Conservation (phyloP, 2,797 vertebrate species). For the Microhierax caerulescens region DNA sequence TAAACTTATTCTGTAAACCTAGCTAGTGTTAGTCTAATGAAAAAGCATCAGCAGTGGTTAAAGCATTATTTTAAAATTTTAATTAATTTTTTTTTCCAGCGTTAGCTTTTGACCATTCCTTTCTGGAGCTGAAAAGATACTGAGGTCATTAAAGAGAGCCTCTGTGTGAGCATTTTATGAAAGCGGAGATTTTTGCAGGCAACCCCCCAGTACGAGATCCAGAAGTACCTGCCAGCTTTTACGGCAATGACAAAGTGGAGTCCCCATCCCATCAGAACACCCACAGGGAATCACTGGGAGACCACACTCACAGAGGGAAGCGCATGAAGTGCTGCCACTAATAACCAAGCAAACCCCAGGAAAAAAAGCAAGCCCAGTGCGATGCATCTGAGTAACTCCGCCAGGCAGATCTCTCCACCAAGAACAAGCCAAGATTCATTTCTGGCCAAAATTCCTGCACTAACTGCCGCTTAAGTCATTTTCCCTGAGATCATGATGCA, state of each 20-base stretch:
- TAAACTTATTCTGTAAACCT: neutral
- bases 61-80: neutral
- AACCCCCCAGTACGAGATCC: fast-evolving
- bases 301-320: fast-evolving
- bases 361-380: neutral
- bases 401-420: neutral
- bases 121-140: neutral
- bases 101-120: neutral
- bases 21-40: neutral
- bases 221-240: neutral
- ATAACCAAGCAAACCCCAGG: neutral
- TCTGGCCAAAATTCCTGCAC: neutral
- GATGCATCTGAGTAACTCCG: fast-evolving
- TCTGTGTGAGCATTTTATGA: fast-evolving
- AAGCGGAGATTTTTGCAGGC: neutral
- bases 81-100: neutral
- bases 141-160: neutral
- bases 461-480: neutral
- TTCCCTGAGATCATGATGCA: neutral
- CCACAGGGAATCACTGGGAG: neutral
- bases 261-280: neutral
- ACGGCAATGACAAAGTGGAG: neutral
- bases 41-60: neutral
- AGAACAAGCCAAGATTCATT: neutral
- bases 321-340: neutral